Evolutionary conservation across 1,140 invertebrate genomes (phyloP), one percentile per base, ranked within the genome.

Genomic region (Drosophila grimshawi): DNA sequence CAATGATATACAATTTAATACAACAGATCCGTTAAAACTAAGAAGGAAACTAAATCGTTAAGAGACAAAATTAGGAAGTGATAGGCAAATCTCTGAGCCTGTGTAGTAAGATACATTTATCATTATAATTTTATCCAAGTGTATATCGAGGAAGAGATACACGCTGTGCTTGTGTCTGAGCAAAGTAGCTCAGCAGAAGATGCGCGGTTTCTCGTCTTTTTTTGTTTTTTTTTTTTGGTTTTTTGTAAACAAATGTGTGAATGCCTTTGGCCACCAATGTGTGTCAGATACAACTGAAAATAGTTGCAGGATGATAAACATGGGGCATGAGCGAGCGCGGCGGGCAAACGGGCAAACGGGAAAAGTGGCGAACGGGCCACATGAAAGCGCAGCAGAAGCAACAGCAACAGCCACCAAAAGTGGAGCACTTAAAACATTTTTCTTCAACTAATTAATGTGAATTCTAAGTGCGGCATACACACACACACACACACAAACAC

Each of bases 231-330:
- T 19, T 19, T 19, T 19, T 19, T 19, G 19, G 19, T 0, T 43
- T 43, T 46, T 64, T 70, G 61, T 70, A 70, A 63, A 70, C 67
- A 63, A 64, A 70, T 70, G 43, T 48, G 52, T 56, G 60, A 43
- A 55, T 63, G 67, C 43, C 67, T 56, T 37, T 35, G 55, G 59
- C 49, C 30, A 52, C n/a, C 70, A 55, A 83, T 86, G 78, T 86
- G 83, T 86, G 81, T 81, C 82, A 81, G 82, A 71, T 51, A 64
- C 63, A 39, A 72, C 79, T 81, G 66, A 86, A 86, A 86, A 86
- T 86, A 86, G 81, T 86, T 77, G 59, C 78, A 85, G 81, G 65
- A 86, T 67, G 63, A 80, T 62, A 56, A 43, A 37, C 61, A 43
- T 39, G 64, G 53, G 60, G 48, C 39, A 41, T 49, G 37, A 3